Evolutionary conservation across 2,797 vertebrate species (phyloP), one percentile per base, ranked within the genome.

Genomic region (Cygnus olor): DNA sequence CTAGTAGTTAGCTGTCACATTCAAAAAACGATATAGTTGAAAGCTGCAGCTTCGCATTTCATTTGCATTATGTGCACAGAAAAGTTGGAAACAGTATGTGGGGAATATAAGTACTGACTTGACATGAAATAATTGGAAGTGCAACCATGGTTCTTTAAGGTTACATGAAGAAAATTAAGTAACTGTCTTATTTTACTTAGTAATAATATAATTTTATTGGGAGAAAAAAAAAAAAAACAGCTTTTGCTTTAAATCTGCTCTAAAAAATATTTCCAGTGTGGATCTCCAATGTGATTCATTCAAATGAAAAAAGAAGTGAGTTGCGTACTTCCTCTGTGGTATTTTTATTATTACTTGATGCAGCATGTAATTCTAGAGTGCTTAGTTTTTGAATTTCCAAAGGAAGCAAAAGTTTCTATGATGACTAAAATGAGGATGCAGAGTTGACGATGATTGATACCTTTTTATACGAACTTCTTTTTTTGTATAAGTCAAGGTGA

Each of bases 301-400:
- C 32, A 78, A 81, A 85, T 79, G 38, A 74, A 85, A 77, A 92
- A 80, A 78, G 34, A 80, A 90, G n/a, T 6, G 0, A 60, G 40
- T 81, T 2, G 2, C 68, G 60, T 64, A 49, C 80, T 91, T 93
- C 71, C 84, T 91, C 57, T 94, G 40, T 36, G 60, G 17, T 87
- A 78, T 80, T 95, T 94, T 92, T 94, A 83, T 78, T 91, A 90
- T 91, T 20, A 74, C 69, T 89, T 76, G 76, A 74, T 88, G 32
- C 71, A 94, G 54, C 70, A 49, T 87, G 49, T 90, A 72, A 83
- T 92, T 92, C 45, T 88, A 25, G 79, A 80, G 60, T 78, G 69
- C 79, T 89, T 78, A 38, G 16, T 45, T 70, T 77, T 28, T 83
- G 16, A 69, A 68, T 90, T 96, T 87, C n/a, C 38, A 77, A 68